Evolutionary conservation across 2,113 vertebrate species (phyloP).

Genomic region (Protobothrops flavoviridis): DNA sequence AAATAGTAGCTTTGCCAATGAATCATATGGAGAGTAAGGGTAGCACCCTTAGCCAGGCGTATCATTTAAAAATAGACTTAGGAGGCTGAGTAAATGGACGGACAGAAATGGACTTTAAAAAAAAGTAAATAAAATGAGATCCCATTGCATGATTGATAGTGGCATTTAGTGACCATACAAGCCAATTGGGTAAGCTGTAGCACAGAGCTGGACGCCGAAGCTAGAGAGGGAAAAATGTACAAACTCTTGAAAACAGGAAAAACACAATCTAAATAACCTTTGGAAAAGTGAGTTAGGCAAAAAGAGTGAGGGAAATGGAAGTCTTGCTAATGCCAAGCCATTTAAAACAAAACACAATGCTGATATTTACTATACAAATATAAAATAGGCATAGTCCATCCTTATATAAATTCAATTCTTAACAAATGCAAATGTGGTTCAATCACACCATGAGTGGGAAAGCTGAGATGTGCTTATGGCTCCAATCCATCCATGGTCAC

Average conservation of each 20-base stretch:
- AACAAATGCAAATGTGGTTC: neutral
- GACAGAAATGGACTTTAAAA: constrained; percentile 49
- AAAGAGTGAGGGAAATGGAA: constrained; percentile 1
- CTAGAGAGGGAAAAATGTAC: constrained; percentile 13
- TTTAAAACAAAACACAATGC: neutral
- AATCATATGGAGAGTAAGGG: constrained; percentile 48
- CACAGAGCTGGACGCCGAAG: constrained; percentile 4
- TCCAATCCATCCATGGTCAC: neutral
- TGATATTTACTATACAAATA: neutral
- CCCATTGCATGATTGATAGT: constrained; percentile 50
- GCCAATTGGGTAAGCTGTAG: constrained; percentile 14
- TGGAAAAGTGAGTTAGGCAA: constrained; percentile 29
- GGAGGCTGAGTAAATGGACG: constrained; percentile 41
- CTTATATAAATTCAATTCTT: neutral
- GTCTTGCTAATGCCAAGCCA: constrained; percentile 19
- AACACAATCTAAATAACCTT: constrained; percentile 28
- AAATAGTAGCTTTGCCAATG: constrained; percentile 15
- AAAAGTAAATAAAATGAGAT: constrained; percentile 56
- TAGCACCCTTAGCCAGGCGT: constrained; percentile 55
- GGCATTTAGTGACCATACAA: neutral
- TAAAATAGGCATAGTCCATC: neutral
- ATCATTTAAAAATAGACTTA: constrained; percentile 60
- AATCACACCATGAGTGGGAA: neutral
- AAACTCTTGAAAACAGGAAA: constrained; percentile 35
- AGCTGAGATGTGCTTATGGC: neutral